Percentiles rank a stretch among this genome's conserved stretches.
These are phyloP conservation scores for Alces alces DNA, from an alignment of 2,113 vertebrate genomes.

Conservation along the genomic window DNA sequence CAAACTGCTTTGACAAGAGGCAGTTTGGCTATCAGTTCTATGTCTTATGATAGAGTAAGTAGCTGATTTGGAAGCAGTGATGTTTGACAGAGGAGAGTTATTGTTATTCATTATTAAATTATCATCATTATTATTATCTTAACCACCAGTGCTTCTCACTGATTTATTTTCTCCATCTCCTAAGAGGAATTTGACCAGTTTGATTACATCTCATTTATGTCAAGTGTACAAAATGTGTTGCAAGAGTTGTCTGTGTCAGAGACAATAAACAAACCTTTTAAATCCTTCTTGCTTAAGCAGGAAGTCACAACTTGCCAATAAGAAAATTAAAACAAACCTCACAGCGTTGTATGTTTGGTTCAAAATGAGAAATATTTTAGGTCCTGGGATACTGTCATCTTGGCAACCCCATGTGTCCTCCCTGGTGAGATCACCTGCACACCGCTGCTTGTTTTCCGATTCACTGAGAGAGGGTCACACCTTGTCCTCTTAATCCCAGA, in stretches of 20 bases:
- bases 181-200: slow-evolving; percentile 1
- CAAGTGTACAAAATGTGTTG: background rate
- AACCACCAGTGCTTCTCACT: background rate
- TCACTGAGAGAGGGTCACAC: background rate
- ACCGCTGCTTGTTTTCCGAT: background rate
- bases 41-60: background rate
- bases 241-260: background rate
- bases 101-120: background rate
- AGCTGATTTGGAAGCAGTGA: background rate
- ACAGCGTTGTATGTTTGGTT: background rate
- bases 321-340: slow-evolving; percentile 51
- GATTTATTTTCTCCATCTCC: background rate
- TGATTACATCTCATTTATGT: background rate
- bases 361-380: background rate
- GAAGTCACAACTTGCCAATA: slow-evolving; percentile 36
- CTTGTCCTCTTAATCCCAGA: slow-evolving; percentile 29
- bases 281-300: slow-evolving; percentile 2
- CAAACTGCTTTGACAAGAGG: background rate
- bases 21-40: background rate
- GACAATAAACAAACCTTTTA: background rate
- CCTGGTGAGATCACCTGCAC: background rate
- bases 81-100: background rate
- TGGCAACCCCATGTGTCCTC: background rate
- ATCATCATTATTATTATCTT: background rate
- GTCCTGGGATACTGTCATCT: background rate